Evolutionary conservation across 1,140 invertebrate species (phyloP).

Genomic region (Drosophila guanche): DNA sequence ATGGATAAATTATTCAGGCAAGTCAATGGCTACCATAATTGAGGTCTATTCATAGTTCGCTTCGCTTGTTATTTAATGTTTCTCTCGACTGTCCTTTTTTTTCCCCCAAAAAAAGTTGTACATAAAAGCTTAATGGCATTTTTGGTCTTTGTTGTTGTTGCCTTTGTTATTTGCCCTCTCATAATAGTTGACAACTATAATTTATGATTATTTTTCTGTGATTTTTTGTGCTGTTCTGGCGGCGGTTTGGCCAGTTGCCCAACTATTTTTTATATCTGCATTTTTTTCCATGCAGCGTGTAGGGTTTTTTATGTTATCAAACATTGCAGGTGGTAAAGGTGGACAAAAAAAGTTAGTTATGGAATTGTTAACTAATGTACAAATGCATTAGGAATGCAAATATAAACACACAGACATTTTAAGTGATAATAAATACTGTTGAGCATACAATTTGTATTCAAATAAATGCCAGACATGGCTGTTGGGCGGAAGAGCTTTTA

Average conservation of each 20-base stretch:
- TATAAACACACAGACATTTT: not conserved
- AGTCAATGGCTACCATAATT: conserved; percentile 15
- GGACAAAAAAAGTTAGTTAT: conserved; percentile 39
- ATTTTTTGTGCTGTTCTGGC: conserved; percentile 31
- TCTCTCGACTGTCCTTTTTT: conserved; percentile 28
- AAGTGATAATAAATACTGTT: conserved; percentile 44
- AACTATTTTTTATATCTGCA: conserved; percentile 39
- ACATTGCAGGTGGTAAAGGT: conserved; percentile 24
- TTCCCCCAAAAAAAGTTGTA: conserved; percentile 45
- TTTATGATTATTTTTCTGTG: conserved; percentile 73
- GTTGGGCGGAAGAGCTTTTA: conserved; percentile 13
- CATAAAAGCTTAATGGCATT: conserved; percentile 49
- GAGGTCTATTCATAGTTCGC: conserved; percentile 20
- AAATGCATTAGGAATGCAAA: conserved; percentile 58
- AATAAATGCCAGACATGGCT: not conserved
- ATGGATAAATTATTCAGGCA: conserved; percentile 26
- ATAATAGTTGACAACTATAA: conserved; percentile 67
- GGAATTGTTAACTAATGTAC: conserved; percentile 57
- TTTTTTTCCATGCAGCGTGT: no score
- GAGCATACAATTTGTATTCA: not conserved
- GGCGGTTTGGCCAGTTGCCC: conserved; percentile 62
- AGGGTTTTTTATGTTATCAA: conserved; percentile 41
- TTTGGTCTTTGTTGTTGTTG: conserved; percentile 33
- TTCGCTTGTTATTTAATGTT: conserved; percentile 35
- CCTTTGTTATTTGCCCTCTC: conserved; percentile 8